phyloP scores from a whole-genome alignment of 2,113 vertebrate species.

The Petaurus breviceps region DNA sequence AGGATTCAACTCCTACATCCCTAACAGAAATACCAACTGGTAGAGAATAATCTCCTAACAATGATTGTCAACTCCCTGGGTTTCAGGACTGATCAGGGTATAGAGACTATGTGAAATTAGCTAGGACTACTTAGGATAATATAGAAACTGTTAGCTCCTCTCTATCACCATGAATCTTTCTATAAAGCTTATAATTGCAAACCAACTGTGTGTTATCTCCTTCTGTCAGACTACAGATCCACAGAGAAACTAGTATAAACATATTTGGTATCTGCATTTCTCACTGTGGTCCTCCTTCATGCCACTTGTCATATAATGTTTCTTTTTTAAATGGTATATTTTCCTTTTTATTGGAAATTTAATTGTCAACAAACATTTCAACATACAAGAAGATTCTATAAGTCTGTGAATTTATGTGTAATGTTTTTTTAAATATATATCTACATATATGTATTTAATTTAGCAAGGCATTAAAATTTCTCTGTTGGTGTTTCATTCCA shows the following conservation, averaged over 20 bases:
- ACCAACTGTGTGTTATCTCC: background rate
- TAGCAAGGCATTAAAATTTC: background rate
- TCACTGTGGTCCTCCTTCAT: background rate
- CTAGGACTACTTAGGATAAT: background rate
- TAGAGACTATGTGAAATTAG: background rate
- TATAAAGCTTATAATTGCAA: background rate
- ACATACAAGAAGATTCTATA: background rate
- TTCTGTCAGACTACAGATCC: background rate
- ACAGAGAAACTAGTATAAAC: background rate
- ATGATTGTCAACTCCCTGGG: background rate
- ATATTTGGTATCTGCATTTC: background rate
- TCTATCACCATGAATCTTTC: background rate
- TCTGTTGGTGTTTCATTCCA: background rate
- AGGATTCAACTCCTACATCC: background rate
- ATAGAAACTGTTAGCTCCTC: background rate
- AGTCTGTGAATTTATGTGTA: background rate
- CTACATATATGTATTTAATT: background rate
- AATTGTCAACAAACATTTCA: background rate
- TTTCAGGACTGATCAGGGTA: background rate
- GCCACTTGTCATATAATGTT: background rate
- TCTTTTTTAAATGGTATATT: background rate
- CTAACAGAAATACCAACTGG: background rate
- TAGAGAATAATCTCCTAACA: background rate
- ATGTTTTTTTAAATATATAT: background rate
- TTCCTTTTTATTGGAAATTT: background rate